Evolutionary conservation across 2,888 invertebrate species (phyloP).

Genomic region (Stegana nigrithorax): DNA sequence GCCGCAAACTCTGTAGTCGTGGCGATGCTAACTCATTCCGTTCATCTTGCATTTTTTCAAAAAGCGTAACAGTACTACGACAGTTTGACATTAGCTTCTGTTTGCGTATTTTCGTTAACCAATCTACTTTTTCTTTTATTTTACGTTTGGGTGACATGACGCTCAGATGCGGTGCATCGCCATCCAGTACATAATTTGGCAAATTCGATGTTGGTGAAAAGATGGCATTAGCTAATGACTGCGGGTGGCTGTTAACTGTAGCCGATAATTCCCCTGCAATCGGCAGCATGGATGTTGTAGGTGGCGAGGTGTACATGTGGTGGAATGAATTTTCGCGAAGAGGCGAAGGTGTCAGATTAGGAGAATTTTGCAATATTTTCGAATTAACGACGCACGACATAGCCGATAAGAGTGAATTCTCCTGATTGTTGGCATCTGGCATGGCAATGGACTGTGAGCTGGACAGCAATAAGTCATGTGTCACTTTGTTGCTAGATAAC

Average conservation of each 20-base stretch:
- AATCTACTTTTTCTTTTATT: slow-evolving; percentile 75
- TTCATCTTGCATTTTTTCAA: slow-evolving; percentile 57
- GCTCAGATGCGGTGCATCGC: slow-evolving; percentile 80
- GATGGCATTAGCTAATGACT: slow-evolving; percentile 48
- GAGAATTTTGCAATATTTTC: background rate
- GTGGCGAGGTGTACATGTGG: slow-evolving; percentile 48
- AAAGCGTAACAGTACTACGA: slow-evolving; percentile 45
- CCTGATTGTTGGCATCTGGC: slow-evolving; percentile 54
- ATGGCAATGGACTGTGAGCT: background rate
- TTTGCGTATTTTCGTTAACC: slow-evolving; percentile 77
- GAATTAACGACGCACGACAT: slow-evolving; percentile 26
- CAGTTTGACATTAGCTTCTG: slow-evolving; percentile 68
- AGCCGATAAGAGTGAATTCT: slow-evolving; percentile 40
- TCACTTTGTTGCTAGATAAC: too few species aligned
- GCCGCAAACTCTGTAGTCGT: slow-evolving; percentile 59
- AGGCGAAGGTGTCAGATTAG: slow-evolving; percentile 41
- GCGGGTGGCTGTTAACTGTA: slow-evolving; percentile 39
- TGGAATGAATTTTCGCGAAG: slow-evolving; percentile 57
- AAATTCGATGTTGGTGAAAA: slow-evolving; percentile 78
- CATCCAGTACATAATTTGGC: slow-evolving; percentile 82
- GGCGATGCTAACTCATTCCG: slow-evolving; percentile 56
- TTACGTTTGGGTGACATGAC: slow-evolving; percentile 77
- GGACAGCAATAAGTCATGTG: too few species aligned
- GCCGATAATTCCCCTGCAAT: slow-evolving; percentile 12
- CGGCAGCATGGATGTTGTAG: slow-evolving; percentile 38